These are phyloP conservation scores for Lipophrys pholis DNA, from an alignment of 2,113 vertebrate genomes.

Conservation along the genomic window DNA sequence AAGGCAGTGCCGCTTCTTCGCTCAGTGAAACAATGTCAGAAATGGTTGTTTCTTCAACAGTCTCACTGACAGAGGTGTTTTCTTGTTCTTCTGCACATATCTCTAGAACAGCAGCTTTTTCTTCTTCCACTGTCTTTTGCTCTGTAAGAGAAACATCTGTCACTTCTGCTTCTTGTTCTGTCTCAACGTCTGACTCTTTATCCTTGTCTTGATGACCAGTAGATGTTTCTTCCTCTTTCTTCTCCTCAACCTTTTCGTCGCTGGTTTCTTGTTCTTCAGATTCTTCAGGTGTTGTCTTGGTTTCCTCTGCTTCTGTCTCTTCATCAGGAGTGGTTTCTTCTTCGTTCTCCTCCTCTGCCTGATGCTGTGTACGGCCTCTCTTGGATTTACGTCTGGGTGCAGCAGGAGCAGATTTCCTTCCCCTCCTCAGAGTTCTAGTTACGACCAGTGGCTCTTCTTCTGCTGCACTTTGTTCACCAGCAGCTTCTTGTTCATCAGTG, in stretches of 20 bases:
- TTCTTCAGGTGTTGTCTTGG: not conserved
- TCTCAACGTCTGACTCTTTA: not conserved
- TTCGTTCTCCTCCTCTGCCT: not conserved
- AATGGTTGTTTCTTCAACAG: too few relatives aligned
- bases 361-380: too few relatives aligned
- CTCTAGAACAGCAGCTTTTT: too few relatives aligned
- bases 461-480: not conserved
- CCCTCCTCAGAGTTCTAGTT: too few relatives aligned
- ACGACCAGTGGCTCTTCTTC: not conserved
- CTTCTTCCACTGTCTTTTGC: too few relatives aligned
- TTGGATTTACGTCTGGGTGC: too few relatives aligned
- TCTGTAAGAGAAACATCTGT: not conserved
- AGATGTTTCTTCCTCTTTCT: not conserved
- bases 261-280: not conserved
- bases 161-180: too few relatives aligned
- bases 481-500: too few relatives aligned
- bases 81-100: too few relatives aligned
- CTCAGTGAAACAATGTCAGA: not conserved
- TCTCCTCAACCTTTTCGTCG: not conserved
- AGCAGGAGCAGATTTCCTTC: not conserved
- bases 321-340: not conserved
- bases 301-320: not conserved
- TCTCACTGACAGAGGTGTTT: too few relatives aligned
- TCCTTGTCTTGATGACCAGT: slow-evolving; percentile 18
- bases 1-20: not conserved